phyloP scores from a whole-genome alignment of 1,140 invertebrate genomes.

The Scaptomyza montana region DNA sequence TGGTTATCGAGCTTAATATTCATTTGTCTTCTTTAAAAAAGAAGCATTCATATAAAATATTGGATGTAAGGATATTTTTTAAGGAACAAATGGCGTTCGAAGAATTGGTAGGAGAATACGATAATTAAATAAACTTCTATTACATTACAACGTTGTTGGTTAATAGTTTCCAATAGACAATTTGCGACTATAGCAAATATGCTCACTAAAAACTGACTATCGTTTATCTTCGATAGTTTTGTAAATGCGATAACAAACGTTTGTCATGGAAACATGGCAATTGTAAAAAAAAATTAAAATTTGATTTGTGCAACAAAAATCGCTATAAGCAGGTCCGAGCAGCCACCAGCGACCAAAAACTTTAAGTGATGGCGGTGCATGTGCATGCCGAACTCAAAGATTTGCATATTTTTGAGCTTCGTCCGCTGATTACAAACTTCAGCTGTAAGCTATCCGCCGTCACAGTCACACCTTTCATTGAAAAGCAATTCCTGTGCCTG shows the following conservation, averaged over 20 bases:
- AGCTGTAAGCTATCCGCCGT: conserved; percentile 80
- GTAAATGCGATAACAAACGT: conserved; percentile 38
- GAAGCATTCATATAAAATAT: no score
- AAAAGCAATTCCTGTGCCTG: conserved; percentile 78
- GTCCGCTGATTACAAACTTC: conserved; percentile 78
- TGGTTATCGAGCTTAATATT: no score
- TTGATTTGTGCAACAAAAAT: conserved; percentile 50
- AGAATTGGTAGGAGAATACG: no score
- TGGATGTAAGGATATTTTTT: no score
- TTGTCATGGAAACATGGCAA: conserved; percentile 47
- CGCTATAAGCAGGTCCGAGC: conserved; percentile 25
- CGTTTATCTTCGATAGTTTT: conserved; percentile 18
- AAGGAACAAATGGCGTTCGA: no score
- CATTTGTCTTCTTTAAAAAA: no score
- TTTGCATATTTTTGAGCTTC: conserved; percentile 74
- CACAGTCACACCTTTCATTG: conserved; percentile 64
- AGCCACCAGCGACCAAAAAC: conserved; percentile 34
- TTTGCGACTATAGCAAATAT: neutral
- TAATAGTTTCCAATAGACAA: neutral
- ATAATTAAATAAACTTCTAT: no score
- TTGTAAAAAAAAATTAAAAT: conserved; percentile 46
- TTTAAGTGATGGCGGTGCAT: conserved; percentile 58
- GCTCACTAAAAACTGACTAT: conserved; percentile 9
- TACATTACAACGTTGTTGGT: neutral
- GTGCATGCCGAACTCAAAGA: conserved; percentile 68